Evolutionary conservation across 1,140 invertebrate species (phyloP).

Genomic region (Hycleus cichorii): DNA sequence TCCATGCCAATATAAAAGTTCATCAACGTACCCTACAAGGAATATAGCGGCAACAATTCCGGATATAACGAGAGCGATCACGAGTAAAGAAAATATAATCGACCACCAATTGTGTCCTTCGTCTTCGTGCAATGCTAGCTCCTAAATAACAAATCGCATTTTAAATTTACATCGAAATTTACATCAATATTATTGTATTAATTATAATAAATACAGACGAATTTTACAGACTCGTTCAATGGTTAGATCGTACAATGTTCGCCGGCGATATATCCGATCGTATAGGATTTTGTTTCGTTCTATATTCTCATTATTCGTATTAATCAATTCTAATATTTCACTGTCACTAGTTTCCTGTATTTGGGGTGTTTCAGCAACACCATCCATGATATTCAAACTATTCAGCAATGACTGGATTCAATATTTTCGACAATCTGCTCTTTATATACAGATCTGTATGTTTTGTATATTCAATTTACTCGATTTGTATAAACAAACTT

Average conservation of each 20-base stretch:
- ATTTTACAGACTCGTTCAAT: conserved; percentile 7
- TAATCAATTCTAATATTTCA: conserved; percentile 19
- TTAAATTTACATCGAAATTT: background rate
- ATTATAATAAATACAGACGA: background rate
- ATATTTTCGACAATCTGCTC: background rate
- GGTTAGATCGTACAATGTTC: too few species aligned
- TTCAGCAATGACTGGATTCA: background rate
- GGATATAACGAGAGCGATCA: conserved; percentile 76
- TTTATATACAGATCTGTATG: background rate
- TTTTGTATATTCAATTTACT: background rate
- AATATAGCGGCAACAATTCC: conserved; percentile 79
- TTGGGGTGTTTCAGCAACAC: background rate
- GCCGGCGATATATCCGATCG: too few species aligned
- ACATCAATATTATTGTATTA: background rate
- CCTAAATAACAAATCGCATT: conserved; percentile 43
- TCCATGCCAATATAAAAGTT: conserved; percentile 77
- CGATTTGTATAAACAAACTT: conserved; percentile 12
- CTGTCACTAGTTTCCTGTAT: conserved; percentile 14
- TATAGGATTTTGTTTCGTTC: too few species aligned
- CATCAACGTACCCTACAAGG: conserved; percentile 79
- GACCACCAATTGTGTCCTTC: conserved; percentile 81
- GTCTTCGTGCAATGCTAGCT: conserved; percentile 58
- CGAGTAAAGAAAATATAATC: conserved; percentile 74
- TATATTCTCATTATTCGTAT: background rate
- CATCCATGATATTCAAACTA: background rate